A percentile compares a stretch with the other conserved stretches of the same genome.
These are phyloP conservation scores for Grantiella picta DNA, from an alignment of 2,113 vertebrate species.

Conservation along the genomic window DNA sequence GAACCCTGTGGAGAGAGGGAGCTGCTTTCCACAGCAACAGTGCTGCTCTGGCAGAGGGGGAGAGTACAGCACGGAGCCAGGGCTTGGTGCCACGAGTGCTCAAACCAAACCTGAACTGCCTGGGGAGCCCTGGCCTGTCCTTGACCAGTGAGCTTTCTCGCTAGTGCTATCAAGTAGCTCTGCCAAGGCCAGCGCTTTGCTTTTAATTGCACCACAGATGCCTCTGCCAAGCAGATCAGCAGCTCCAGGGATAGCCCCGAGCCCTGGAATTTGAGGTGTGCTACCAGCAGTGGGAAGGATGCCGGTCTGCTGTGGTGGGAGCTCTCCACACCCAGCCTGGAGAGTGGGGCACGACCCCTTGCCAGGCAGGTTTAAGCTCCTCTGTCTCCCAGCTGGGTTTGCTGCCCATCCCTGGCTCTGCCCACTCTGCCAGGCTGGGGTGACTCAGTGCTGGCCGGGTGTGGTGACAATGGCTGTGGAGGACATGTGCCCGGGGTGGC, in stretches of 20 bases:
- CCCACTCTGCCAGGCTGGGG: background rate
- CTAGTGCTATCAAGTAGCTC: background rate
- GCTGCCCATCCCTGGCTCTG: background rate
- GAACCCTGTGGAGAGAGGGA: background rate
- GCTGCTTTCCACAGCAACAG: background rate
- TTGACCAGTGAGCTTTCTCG: background rate
- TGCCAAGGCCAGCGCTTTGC: background rate
- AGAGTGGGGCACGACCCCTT: background rate
- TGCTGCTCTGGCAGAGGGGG: background rate
- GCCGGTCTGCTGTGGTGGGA: fast-evolving
- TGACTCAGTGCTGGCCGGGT: background rate
- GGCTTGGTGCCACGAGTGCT: background rate
- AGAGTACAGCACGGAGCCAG: background rate
- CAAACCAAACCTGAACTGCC: background rate
- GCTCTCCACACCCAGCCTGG: background rate
- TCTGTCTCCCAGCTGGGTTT: background rate
- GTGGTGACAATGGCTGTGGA: background rate
- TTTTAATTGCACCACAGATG: background rate
- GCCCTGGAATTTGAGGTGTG: background rate
- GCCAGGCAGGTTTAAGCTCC: background rate
- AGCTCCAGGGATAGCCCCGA: background rate
- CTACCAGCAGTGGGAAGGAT: background rate
- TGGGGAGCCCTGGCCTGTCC: background rate
- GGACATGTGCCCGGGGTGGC: background rate
- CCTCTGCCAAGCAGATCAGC: background rate